Percentiles rank a stretch among this genome's conserved stretches.
Conservation (phyloP, 2,113 vertebrate genomes). For the Indicator maculatus region DNA sequence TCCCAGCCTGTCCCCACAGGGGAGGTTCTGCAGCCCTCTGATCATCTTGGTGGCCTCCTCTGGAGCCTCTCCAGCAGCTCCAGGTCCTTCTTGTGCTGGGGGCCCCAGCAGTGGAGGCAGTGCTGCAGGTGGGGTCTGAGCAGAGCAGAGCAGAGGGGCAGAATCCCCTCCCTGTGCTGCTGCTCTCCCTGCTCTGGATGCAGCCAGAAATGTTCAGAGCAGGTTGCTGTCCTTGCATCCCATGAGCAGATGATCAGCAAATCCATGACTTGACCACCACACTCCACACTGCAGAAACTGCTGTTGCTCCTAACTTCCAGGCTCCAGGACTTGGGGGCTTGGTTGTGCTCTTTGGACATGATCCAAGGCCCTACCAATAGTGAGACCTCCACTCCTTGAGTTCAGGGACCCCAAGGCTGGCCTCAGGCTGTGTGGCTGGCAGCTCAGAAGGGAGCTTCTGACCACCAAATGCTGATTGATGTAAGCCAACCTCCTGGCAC, state of each 20-base stretch:
- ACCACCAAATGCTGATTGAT: background rate
- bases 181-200: too few species aligned
- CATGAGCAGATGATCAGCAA: background rate
- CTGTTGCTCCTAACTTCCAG: background rate
- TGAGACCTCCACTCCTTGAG: accelerated
- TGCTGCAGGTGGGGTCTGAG: too few species aligned
- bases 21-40: too few species aligned
- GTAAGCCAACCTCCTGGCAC: background rate
- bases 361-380: background rate
- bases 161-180: too few species aligned
- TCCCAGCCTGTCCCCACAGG: too few species aligned
- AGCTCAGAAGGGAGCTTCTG: background rate
- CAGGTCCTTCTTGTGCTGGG: too few species aligned
- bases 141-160: too few species aligned
- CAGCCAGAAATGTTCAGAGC: too few species aligned
- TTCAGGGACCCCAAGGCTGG: background rate
- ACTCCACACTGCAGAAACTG: background rate
- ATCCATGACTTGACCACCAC: background rate
- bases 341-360: background rate
- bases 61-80: too few species aligned
- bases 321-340: background rate
- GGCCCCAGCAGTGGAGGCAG: too few species aligned
- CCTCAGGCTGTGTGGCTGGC: background rate
- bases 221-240: background rate
- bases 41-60: too few species aligned